Evolutionary conservation across 1,140 invertebrate genomes (phyloP).

Genomic region (Pseudomyrmex sp.): DNA sequence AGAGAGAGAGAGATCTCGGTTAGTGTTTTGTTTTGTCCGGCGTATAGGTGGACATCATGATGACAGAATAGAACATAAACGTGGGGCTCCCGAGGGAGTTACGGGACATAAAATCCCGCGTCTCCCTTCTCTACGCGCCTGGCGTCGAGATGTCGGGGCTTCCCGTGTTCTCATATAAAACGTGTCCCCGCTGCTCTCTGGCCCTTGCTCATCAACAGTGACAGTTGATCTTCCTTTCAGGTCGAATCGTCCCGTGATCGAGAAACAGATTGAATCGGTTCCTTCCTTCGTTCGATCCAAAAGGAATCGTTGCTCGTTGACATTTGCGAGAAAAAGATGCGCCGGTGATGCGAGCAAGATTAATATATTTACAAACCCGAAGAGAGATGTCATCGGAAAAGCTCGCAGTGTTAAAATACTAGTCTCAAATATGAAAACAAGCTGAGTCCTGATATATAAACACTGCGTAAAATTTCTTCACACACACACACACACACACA

Average conservation of each 20-base stretch:
- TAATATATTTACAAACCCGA: conserved; percentile 3
- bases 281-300: conserved; percentile 15
- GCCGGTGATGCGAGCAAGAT: neutral
- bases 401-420: neutral
- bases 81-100: conserved; percentile 82
- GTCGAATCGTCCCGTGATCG: conserved; percentile 71
- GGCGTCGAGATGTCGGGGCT: conserved; percentile 84
- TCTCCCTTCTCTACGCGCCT: conserved; percentile 75
- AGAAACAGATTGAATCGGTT: conserved; percentile 68
- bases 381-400: too few species aligned
- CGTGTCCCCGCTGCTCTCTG: conserved; percentile 63
- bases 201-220: conserved; percentile 78
- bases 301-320: neutral
- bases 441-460: too few species aligned
- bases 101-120: conserved; percentile 84
- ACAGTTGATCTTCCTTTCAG: conserved; percentile 80
- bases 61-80: conserved; percentile 83
- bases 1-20: conserved; percentile 48
- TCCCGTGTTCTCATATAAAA: conserved; percentile 74
- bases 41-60: conserved; percentile 81
- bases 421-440: neutral
- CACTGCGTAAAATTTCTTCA: too few species aligned
- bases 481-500: too few species aligned
- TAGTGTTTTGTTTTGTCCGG: conserved; percentile 82
- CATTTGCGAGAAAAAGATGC: conserved; percentile 15